Percentiles rank a stretch among this genome's conserved stretches.
Evolutionary conservation across 2,113 vertebrate genomes (phyloP).

Genomic region (Sminthopsis crassicaudata): DNA sequence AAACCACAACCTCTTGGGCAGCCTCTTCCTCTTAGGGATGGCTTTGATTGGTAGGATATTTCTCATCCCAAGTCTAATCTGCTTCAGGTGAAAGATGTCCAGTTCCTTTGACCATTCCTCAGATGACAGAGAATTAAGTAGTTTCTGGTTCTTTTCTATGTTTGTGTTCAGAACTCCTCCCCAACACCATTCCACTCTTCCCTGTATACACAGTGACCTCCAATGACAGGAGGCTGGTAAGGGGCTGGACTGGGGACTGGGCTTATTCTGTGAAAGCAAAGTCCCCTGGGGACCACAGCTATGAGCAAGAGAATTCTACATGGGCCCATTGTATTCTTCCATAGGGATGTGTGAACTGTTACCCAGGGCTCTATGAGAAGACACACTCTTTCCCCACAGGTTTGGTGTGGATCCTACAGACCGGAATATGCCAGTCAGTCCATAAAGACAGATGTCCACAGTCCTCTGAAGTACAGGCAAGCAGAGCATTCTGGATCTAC

Average conservation of each 20-base stretch:
- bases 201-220: background rate
- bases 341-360: constrained; percentile 54
- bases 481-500: background rate
- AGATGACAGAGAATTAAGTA: background rate
- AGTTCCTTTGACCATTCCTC: background rate
- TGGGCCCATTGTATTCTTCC: too few relatives aligned
- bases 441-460: constrained; percentile 97
- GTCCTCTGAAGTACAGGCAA: constrained; percentile 96
- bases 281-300: background rate
- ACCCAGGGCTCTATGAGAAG: background rate
- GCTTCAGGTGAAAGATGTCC: background rate
- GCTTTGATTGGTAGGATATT: background rate
- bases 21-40: background rate
- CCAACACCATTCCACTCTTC: background rate
- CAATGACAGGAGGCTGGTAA: background rate
- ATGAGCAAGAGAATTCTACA: rapidly evolving
- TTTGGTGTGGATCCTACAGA: constrained; percentile 97
- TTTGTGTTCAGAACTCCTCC: background rate
- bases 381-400: constrained; percentile 55
- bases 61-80: background rate
- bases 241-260: background rate
- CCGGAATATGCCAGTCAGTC: constrained; percentile 96
- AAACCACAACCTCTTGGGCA: background rate
- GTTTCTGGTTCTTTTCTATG: background rate
- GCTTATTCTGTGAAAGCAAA: background rate